A percentile compares a stretch with the other conserved stretches of the same genome.
Evolutionary conservation across 2,797 vertebrate species (phyloP).

Genomic region (Lophura swinhoii): DNA sequence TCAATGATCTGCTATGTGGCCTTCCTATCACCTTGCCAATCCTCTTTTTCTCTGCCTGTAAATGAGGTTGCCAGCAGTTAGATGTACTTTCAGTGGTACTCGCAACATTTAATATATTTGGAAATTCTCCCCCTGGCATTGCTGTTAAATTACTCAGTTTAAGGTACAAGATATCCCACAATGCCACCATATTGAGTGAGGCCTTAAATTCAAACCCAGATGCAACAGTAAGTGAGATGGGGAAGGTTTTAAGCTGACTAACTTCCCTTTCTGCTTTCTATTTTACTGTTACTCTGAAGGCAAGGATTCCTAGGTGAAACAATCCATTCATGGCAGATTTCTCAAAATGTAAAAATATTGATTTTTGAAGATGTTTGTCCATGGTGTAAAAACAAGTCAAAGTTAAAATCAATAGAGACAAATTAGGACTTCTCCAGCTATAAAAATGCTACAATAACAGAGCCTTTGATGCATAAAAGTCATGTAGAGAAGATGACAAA

Average conservation of each 20-base stretch:
- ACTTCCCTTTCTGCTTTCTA: not conserved
- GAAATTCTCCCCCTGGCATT: not conserved
- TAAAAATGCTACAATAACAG: not conserved
- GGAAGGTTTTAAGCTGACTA: not conserved
- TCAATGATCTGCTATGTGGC: not conserved
- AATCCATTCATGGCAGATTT: conserved; percentile 6
- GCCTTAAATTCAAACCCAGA: not conserved
- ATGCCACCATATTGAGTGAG: not conserved
- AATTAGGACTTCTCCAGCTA: conserved; percentile 14
- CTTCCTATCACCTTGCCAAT: not conserved
- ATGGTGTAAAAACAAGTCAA: not conserved
- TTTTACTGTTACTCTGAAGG: not conserved
- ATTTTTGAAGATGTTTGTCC: conserved; percentile 51
- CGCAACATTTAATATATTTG: not conserved
- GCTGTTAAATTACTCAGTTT: not conserved
- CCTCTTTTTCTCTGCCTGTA: not conserved
- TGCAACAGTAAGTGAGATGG: not conserved
- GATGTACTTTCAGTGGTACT: not conserved
- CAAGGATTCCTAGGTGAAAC: conserved; percentile 4
- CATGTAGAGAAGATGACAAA: conserved; percentile 5
- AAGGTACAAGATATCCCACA: not conserved
- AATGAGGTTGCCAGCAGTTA: not conserved
- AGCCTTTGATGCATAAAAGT: conserved; percentile 21
- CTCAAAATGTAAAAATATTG: conserved; percentile 46
- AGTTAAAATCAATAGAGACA: conserved; percentile 64